phyloP scores from a whole-genome alignment of 2,113 vertebrate genomes.

The Patagioenas fasciata region DNA sequence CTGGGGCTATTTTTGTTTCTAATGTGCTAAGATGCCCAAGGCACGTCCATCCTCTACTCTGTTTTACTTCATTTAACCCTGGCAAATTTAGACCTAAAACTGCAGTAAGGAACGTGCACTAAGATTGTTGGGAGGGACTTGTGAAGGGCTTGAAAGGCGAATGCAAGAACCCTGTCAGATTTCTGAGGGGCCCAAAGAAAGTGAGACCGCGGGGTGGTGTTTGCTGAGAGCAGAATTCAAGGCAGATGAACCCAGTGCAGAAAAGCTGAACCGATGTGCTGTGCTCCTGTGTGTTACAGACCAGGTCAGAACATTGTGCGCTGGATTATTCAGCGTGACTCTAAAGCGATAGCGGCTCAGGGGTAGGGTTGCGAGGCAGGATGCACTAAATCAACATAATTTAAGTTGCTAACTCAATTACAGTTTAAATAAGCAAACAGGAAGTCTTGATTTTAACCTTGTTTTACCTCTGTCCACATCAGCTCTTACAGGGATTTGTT shows the following conservation, averaged over 20 bases:
- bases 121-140: neutral
- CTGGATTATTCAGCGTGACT: neutral
- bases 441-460: constrained; percentile 51
- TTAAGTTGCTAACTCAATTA: constrained; percentile 40
- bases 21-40: neutral
- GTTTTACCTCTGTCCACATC: constrained; percentile 7
- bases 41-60: neutral
- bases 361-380: constrained; percentile 12
- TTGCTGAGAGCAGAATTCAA: neutral
- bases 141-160: neutral
- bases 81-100: neutral
- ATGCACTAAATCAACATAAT: constrained; percentile 39
- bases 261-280: neutral
- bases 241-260: neutral
- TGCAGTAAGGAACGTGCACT: neutral
- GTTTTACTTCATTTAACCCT: neutral
- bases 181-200: neutral
- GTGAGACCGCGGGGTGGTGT: neutral
- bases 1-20: neutral
- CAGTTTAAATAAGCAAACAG: constrained; percentile 39
- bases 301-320: neutral
- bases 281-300: neutral
- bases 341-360: neutral
- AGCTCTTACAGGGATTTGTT: neutral
- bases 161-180: neutral